Evolutionary conservation across 2,797 vertebrate species (phyloP), one percentile per base, ranked within the genome.

Genomic region (Champsocephalus esox): DNA sequence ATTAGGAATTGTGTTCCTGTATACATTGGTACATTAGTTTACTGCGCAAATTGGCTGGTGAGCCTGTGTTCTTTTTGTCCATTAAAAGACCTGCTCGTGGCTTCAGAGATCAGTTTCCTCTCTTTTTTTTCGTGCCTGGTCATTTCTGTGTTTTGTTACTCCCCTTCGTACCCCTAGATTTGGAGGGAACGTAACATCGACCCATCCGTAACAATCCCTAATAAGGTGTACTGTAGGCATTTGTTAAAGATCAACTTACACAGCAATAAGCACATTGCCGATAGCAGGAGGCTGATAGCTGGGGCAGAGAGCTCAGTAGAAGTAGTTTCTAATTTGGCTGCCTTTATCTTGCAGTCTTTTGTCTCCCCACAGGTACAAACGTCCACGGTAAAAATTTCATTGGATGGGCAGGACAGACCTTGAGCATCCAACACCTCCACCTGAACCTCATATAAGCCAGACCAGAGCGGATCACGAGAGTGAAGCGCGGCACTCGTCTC

Each of bases 291-390:
- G n/a, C 90, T 84, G 2, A 94, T 85, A 21, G 88, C 93, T 2
- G 90, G 28, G 21, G 59, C 38, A 48, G 89, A 78, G 0, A 95
- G 55, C 9, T 77, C 45, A 1, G 86, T 9, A 1, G 79, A 62
- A 3, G n/a, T 28, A 0, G 1, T 16, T 9, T 1, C 10, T 3
- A 0, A 0, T 48, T 0, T 66, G 2, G 6, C 48, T 28, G 14
- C 0, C n/a, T 0, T 66, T 0, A 0, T 0, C 0, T 5, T 6
- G 46, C 94, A 95, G 16, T 32, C 43, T 1, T 56, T 28, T 1
- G 8, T 73, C 43, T 81, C 67, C 44, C 5, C 65, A 80, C 95
- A 96, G 12, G 73, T 90, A 55, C 95, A 96, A 60, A 95, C 92
- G 0, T 92, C 72, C 70, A 96, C 19, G 6, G 44, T 81, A 45